These are phyloP conservation scores for human (Homo sapiens) DNA, from an alignment of 2,113 vertebrate genomes.

Conservation along the genomic window GRCh38 chr2:19036001-19036500, in stretches of 20 bases:
- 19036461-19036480: not conserved
- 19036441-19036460: not conserved
- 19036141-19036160: not conserved
- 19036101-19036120: not conserved
- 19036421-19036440: not conserved
- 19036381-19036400: not conserved
- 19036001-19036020: not conserved
- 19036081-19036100: not conserved
- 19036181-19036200: not conserved
- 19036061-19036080: not conserved
- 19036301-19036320: not conserved
- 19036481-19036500: not conserved
- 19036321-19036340: not conserved
- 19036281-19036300: not conserved
- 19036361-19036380: not conserved
- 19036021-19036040: not conserved
- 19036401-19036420: not conserved
- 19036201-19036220: not conserved
- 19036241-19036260: fast-evolving
- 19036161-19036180: not conserved
- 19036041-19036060: not conserved
- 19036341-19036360: not conserved
- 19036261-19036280: not conserved
- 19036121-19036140: not conserved
- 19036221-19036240: not conserved